Evolutionary conservation across 2,113 vertebrate species (phyloP).

Genomic region (Pica pica): DNA sequence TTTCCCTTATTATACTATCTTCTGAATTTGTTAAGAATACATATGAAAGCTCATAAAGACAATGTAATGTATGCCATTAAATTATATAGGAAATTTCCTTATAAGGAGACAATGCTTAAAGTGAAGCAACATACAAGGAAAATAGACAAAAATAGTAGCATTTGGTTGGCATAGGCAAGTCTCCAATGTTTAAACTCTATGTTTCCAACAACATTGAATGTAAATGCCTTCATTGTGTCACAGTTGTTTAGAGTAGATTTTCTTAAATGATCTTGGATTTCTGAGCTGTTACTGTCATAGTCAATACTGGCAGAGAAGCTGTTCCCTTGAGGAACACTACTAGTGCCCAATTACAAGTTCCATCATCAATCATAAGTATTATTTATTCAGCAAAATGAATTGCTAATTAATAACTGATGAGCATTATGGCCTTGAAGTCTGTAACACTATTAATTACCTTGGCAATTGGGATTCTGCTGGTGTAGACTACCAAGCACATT

Average conservation of each 20-base stretch:
- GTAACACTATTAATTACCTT: slow-evolving; percentile 95
- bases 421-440: slow-evolving; percentile 97
- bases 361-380: slow-evolving; percentile 99
- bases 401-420: slow-evolving; percentile 99
- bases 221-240: slow-evolving; percentile 64
- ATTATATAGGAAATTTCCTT: neutral
- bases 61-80: slow-evolving; percentile 17
- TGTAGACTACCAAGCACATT: slow-evolving; percentile 81
- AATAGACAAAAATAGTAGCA: neutral
- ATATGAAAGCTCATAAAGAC: slow-evolving; percentile 44
- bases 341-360: slow-evolving; percentile 97
- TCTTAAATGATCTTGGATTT: slow-evolving; percentile 60
- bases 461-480: slow-evolving; percentile 84
- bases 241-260: slow-evolving; percentile 65
- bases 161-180: neutral
- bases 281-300: slow-evolving; percentile 78
- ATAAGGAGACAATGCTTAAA: neutral
- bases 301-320: slow-evolving; percentile 84
- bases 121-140: neutral
- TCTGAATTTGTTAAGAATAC: neutral
- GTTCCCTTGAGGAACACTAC: slow-evolving; percentile 84
- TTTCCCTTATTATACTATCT: neutral
- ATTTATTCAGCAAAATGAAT: slow-evolving; percentile 99
- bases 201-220: slow-evolving; percentile 29
- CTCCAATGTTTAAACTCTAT: neutral